Evolutionary conservation across 2,797 vertebrate genomes (phyloP), one percentile per base, ranked within the genome.

Genomic region (Hoplostethus mediterraneus): DNA sequence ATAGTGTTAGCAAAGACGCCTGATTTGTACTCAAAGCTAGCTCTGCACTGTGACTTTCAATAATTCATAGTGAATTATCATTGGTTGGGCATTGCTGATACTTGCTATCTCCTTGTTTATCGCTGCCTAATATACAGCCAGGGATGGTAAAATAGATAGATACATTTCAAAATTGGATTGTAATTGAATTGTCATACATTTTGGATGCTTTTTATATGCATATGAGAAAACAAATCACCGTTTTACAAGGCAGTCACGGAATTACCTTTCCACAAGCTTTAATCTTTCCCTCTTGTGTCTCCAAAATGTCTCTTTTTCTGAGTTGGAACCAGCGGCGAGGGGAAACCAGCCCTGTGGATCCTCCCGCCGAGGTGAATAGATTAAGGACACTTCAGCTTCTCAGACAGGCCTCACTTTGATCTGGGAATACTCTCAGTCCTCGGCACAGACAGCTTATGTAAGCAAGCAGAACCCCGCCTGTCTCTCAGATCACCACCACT

Each of bases 381-480:
- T 89, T 73, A 82, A 80, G 85, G 77, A 60, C 82, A 82, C 73
- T 74, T 79, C 71, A 67, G 73, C 64, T 68, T 71, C 79, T 83
- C 75, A 75, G 80, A 87, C 67, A 78, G 80, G 78, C 76, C 67
- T 77, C 25, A 58, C 89, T 91, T 92, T 92, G 90, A 93, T 93
- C 85, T 71, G 55, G 64, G 75, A 73, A 80, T 75, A 71, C 70
- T 51, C 59, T 16, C 49, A 81, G 77, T 68, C 66, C 72, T 69
- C 59, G n/a, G 61, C 16, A 44, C 61, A 77, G 85, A 89, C 88
- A 86, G 83, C 71, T 86, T 77, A 76, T 61, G 71, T 73, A 79
- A 82, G 81, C 67, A 21, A 63, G 66, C 73, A 45, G 69, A 77
- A 67, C 62, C 57, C 47, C 6, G 67, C 65, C 75, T 56, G 64